Percentiles rank a stretch among this genome's conserved stretches.
phyloP scores from a whole-genome alignment of 2,113 vertebrate species.

The Electrona antarctica region DNA sequence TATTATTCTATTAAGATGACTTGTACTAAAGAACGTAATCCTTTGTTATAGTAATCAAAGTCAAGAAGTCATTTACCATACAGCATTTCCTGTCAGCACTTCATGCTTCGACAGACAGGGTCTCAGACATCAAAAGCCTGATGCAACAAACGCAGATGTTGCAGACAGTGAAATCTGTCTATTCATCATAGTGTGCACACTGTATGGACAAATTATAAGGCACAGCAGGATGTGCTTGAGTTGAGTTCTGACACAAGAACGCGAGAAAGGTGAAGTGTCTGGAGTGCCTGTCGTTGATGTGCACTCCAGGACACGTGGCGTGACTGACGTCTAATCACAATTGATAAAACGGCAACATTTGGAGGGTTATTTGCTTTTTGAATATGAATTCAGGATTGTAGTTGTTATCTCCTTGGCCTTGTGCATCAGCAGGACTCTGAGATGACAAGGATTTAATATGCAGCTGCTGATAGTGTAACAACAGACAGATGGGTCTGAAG shows the following conservation, averaged over 20 bases:
- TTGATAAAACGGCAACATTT: not conserved
- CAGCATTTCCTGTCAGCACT: conserved; percentile 4
- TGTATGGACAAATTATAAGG: conserved; percentile 18
- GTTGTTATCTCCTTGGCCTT: conserved; percentile 16
- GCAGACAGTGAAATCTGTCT: conserved; percentile 28
- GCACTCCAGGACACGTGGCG: not conserved
- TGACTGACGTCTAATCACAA: conserved; percentile 28
- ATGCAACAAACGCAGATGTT: conserved; percentile 44
- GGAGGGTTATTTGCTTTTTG: not conserved
- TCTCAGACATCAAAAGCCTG: conserved; percentile 38
- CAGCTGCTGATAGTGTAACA: conserved; percentile 9
- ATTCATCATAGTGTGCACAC: conserved; percentile 25
- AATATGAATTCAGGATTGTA: conserved; percentile 12
- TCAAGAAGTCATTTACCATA: no score
- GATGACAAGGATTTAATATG: conserved; percentile 13
- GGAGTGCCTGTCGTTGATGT: conserved; percentile 1
- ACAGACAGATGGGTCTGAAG: conserved; percentile 4
- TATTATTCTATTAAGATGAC: no score
- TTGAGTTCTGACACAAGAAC: not conserved
- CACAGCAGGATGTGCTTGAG: conserved; percentile 7
- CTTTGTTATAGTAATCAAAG: no score
- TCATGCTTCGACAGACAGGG: conserved; percentile 16
- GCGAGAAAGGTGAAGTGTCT: conserved; percentile 8
- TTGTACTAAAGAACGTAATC: no score
- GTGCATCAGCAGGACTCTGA: conserved; percentile 13